Base-by-base conservation (phyloP, 2,113 vertebrate species). In the Piaya cayana region DNA sequence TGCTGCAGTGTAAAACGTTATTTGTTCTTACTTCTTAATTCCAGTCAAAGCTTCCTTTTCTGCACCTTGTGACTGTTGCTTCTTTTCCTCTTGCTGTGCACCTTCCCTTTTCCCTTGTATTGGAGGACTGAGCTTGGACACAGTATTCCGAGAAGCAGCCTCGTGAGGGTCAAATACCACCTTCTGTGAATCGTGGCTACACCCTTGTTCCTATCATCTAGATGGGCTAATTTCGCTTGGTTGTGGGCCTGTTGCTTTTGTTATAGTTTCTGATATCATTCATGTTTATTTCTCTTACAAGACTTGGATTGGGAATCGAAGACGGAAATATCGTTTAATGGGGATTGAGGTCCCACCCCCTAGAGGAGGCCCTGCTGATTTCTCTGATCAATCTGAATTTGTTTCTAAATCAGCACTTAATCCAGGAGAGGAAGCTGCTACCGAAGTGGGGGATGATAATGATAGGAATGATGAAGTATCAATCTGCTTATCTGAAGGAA, bases 301-400 rank as follows among this genome's bases (percentile, higher is more conserved):
- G 99, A 99, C 99, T 62, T 99, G 99, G 99, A 99, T 99, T 96
- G 99, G 99, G 95, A 99, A 99, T 98, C 98, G 99, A 95, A 98
- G 99, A 97, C 98, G 99, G 95, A 99, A 99, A 98, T 99, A 99
- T 89, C 99, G 99, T 90, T 98, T 99, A 95, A 99, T 99, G 99
- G 99, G 99, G 84, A 99, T 99, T 96, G 99, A 99, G 97, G 99
- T 99, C 91, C 99, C 99, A 71, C 98, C 99, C 85, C 99, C 99
- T 85, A 99, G 98, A 98, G 99, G 99, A 82, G 99, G 99, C 42
- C 99, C 99, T 93, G 98, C 99, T 95, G 98, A 98, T 95, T 99
- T 99, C 97, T 98, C 98, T 59, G 98, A 98, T 93, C 98, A 98
- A n/a, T 97, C 98, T 19, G 98, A 98, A 92, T 97, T 98, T 71